Percentiles rank a stretch among this genome's conserved stretches.
Conservation (phyloP, 2,113 vertebrate genomes). For the Pipra filicauda region DNA sequence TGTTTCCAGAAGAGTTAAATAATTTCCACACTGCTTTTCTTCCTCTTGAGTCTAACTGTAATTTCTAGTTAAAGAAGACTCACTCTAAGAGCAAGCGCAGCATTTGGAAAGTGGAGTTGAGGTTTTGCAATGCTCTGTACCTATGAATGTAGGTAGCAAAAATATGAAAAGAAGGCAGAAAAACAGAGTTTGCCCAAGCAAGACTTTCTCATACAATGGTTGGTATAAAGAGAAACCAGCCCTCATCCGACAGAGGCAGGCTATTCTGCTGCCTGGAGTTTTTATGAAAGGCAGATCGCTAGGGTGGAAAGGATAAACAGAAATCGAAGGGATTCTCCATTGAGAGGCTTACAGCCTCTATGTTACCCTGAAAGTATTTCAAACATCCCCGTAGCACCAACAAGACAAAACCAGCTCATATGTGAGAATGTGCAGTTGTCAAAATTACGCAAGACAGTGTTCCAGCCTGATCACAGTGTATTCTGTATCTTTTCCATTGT, state of each 20-base stretch:
- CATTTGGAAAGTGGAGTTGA: neutral
- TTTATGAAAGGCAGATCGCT: neutral
- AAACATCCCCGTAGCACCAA: neutral
- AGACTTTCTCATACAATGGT: neutral
- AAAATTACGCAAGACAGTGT: neutral
- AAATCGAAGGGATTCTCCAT: neutral
- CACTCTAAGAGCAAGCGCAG: neutral
- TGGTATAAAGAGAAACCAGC: neutral
- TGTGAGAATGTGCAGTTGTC: fast-evolving
- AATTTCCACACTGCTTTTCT: neutral
- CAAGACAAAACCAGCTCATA: neutral
- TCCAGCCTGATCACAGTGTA: neutral
- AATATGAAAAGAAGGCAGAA: neutral
- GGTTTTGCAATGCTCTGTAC: neutral
- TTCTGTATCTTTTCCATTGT: neutral
- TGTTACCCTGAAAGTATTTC: neutral
- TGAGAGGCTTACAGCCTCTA: neutral
- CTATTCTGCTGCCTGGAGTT: neutral
- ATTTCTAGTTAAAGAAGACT: neutral
- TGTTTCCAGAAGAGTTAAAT: neutral
- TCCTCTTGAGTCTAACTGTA: neutral
- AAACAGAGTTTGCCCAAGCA: neutral
- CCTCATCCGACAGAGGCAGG: neutral
- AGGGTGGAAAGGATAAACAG: neutral
- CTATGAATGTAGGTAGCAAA: neutral